phyloP scores from a whole-genome alignment of 1,140 invertebrate genomes.

The Apis mellifera region Amel_HAv3.1 CM009931.2:24514001-24514500 shows the following conservation, averaged over 20 bases:
- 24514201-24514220: not conserved
- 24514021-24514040: slow-evolving; percentile 57
- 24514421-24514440: too few species aligned
- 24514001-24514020: slow-evolving; percentile 4
- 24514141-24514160: not conserved
- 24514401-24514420: too few species aligned
- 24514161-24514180: slow-evolving; percentile 11
- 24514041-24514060: slow-evolving; percentile 53
- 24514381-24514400: too few species aligned
- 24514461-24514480: too few species aligned
- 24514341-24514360: not conserved
- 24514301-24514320: not conserved
- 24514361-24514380: not conserved
- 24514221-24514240: not conserved
- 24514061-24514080: slow-evolving; percentile 44
- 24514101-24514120: slow-evolving; percentile 37
- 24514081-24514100: slow-evolving; percentile 37
- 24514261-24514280: not conserved
- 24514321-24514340: not conserved
- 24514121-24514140: not conserved
- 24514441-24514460: too few species aligned
- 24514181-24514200: slow-evolving; percentile 31
- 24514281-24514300: not conserved
- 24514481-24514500: not conserved
- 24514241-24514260: not conserved